Evolutionary conservation across 2,888 invertebrate species (phyloP), one percentile per base, ranked within the genome.

Genomic region (Volucella zonaria): DNA sequence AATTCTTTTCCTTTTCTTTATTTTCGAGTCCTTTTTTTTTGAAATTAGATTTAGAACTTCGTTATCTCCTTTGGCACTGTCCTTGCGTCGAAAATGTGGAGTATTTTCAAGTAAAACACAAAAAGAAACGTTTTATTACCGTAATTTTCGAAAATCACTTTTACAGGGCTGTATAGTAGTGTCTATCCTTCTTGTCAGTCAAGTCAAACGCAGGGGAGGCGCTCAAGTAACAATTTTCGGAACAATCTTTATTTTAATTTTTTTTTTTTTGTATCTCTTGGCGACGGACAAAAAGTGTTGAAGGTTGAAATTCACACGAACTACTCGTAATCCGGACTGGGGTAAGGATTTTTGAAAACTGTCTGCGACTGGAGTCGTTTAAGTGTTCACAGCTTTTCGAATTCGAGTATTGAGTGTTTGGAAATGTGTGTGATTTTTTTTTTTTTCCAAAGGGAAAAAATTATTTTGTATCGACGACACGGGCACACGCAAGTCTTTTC

Each of bases 331-430:
- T 81, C 73, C 77, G 76, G 77, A 81, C 80, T 80, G 71, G 85
- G 80, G 85, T 85, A 85, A 85, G 85, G 81, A 81, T 85, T 68
- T 81, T 76, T 76, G 12, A 59, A 85, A 85, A 85, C 85, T 85
- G 81, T 58, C 73, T 74, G 56, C 64, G 59, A 79, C 42, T 73
- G 77, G 71, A 81, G 68, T 64, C 51, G 56, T 59, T 64, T 31
- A 62, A 64, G 42, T 52, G 31, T 64, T 56, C 31, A 6, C 38
- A 66, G 76, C 58, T 70, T 67, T 70, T 31, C 31, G 31, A 23
- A 23, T 2, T 23, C 47, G 52, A n/a, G 18, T 73, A 40, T 71
- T 76, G 66, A 42, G 23, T 68, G 14, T 43, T 61, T 43, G 23
- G 23, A 45, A 31, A 31, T 31, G 31, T 51, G 15, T 62, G 49